These are phyloP conservation scores for Delia radicum DNA, from an alignment of 1,140 invertebrate species.

Conservation along the genomic window DNA sequence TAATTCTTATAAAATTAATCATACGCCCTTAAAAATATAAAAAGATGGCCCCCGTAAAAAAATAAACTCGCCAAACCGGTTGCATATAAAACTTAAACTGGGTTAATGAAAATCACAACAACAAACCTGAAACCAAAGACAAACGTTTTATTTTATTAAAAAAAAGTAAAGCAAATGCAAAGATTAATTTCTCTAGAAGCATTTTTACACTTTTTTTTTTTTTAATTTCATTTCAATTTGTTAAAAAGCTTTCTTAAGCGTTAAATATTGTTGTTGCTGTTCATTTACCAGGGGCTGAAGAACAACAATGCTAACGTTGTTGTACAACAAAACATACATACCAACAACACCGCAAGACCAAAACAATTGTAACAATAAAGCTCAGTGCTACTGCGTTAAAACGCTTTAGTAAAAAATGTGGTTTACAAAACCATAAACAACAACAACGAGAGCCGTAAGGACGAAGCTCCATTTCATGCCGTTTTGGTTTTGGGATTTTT, in stretches of 20 bases:
- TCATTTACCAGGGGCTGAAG: background rate
- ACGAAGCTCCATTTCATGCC: background rate
- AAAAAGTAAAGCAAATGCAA: background rate
- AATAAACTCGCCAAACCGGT: background rate
- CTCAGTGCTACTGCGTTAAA: background rate
- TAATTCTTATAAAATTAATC: too few species aligned
- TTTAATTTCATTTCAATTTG: constrained; percentile 24
- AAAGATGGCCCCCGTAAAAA: background rate
- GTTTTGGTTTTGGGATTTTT: background rate
- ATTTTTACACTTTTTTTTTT: background rate
- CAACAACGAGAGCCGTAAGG: background rate
- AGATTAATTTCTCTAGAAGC: background rate
- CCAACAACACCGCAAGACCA: background rate
- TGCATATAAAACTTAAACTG: background rate
- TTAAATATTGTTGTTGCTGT: background rate
- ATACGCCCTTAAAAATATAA: too few species aligned
- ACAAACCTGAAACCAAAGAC: background rate
- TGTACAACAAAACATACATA: background rate
- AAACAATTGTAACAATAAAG: background rate
- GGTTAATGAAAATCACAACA: background rate
- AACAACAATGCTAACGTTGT: background rate
- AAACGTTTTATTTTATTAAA: background rate
- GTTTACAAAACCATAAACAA: background rate
- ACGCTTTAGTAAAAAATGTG: background rate
- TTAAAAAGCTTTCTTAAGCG: constrained; percentile 22